Conservation (phyloP, 2,797 vertebrate genomes). For the Lagocephalus sceleratus region DNA sequence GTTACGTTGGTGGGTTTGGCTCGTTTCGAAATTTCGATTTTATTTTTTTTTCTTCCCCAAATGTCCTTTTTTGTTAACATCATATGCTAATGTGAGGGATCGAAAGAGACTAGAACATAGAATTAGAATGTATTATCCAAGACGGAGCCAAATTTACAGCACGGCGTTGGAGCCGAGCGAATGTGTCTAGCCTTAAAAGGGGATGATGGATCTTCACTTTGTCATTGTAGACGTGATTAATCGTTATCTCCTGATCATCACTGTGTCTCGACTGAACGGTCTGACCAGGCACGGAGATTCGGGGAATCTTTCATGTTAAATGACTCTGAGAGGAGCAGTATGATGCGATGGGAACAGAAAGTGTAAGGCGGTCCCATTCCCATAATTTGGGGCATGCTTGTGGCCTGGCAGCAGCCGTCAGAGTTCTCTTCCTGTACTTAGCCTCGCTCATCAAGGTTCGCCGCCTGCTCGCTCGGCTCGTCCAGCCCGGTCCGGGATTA, state of each 20-base stretch:
- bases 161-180: too few species aligned
- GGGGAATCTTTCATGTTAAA: slow-evolving; percentile 26
- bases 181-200: neutral
- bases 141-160: neutral
- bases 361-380: slow-evolving; percentile 15
- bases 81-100: neutral
- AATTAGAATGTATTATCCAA: neutral
- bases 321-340: slow-evolving; percentile 15
- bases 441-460: slow-evolving; percentile 67
- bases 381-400: slow-evolving; percentile 46
- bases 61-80: neutral
- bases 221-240: neutral
- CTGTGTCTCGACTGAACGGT: neutral
- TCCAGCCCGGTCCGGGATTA: slow-evolving; percentile 59
- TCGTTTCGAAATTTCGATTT: neutral
- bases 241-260: neutral
- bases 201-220: neutral
- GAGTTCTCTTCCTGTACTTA: slow-evolving; percentile 66
- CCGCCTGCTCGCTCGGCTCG: slow-evolving; percentile 60
- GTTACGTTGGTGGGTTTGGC: too few species aligned
- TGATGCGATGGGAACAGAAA: slow-evolving; percentile 14
- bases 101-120: too few species aligned
- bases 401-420: slow-evolving; percentile 40
- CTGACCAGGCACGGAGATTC: slow-evolving; percentile 9
- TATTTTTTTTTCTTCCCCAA: neutral